A percentile compares a stretch with the other conserved stretches of the same genome.
Evolutionary conservation across 2,113 vertebrate genomes (phyloP).

Genomic region (Toxostoma redivivum): DNA sequence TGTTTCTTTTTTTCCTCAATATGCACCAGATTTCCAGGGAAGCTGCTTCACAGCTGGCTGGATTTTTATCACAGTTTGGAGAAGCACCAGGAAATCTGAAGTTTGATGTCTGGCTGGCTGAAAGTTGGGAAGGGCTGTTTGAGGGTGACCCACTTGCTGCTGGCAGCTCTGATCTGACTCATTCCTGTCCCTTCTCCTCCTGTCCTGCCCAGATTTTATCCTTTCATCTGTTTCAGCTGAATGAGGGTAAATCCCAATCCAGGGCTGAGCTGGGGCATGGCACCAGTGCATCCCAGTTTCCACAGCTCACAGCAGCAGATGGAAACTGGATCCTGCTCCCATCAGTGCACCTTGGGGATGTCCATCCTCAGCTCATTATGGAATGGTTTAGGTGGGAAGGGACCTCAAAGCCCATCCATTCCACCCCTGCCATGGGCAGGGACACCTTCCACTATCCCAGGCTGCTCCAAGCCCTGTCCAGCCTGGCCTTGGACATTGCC

Average conservation of each 20-base stretch:
- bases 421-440: too few species aligned
- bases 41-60: not conserved
- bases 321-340: not conserved
- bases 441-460: rapidly evolving
- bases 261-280: not conserved
- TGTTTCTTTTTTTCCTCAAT: not conserved
- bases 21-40: not conserved
- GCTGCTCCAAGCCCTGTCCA: rapidly evolving
- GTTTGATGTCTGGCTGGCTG: not conserved
- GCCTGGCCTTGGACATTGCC: rapidly evolving
- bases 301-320: not conserved
- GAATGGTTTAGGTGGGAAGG: not conserved
- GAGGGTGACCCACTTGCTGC: not conserved
- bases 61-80: not conserved
- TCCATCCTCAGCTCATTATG: not conserved
- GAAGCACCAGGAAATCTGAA: not conserved
- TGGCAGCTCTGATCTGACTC: not conserved
- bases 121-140: not conserved
- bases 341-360: not conserved
- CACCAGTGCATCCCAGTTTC: not conserved
- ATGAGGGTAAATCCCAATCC: not conserved
- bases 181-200: not conserved
- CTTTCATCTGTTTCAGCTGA: not conserved
- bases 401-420: rapidly evolving
- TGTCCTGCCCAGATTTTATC: not conserved